A percentile compares a stretch with the other conserved stretches of the same genome.
Evolutionary conservation across 2,113 vertebrate species (phyloP).

Genomic region (Trachemys scripta): DNA sequence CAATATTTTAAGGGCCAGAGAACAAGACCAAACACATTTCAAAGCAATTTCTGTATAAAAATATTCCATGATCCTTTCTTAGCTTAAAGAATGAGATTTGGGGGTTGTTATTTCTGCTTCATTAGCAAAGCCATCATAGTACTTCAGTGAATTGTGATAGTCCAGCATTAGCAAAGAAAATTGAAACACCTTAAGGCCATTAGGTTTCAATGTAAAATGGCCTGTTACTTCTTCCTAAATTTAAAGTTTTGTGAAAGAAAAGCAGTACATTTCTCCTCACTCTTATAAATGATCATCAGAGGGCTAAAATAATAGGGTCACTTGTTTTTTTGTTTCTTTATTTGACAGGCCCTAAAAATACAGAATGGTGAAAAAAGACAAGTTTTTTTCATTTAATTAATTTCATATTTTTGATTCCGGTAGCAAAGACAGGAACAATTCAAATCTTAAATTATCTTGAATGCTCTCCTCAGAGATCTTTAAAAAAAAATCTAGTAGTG

Average conservation of each 20-base stretch:
- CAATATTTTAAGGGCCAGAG: constrained; percentile 27
- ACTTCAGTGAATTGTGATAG: constrained; percentile 28
- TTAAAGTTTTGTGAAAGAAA: constrained; percentile 9
- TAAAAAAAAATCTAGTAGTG: neutral
- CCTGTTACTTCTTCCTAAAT: neutral
- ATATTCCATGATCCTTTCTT: neutral
- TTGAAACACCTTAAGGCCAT: neutral
- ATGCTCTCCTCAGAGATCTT: neutral
- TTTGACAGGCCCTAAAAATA: neutral
- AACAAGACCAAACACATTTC: neutral
- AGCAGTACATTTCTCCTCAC: neutral
- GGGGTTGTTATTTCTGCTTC: constrained; percentile 18
- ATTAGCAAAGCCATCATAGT: constrained; percentile 23
- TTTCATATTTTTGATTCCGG: neutral
- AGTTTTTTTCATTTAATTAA: neutral
- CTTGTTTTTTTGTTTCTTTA: neutral
- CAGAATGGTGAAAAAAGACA: neutral
- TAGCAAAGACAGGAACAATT: neutral
- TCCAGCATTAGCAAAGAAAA: constrained; percentile 7
- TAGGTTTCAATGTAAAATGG: constrained; percentile 21
- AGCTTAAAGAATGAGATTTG: neutral
- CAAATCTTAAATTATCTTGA: neutral
- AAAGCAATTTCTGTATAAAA: neutral
- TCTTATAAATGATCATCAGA: neutral
- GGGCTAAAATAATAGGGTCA: neutral